phyloP scores from a whole-genome alignment of 2,113 vertebrate genomes.

The Porphyrio hochstetteri region DNA sequence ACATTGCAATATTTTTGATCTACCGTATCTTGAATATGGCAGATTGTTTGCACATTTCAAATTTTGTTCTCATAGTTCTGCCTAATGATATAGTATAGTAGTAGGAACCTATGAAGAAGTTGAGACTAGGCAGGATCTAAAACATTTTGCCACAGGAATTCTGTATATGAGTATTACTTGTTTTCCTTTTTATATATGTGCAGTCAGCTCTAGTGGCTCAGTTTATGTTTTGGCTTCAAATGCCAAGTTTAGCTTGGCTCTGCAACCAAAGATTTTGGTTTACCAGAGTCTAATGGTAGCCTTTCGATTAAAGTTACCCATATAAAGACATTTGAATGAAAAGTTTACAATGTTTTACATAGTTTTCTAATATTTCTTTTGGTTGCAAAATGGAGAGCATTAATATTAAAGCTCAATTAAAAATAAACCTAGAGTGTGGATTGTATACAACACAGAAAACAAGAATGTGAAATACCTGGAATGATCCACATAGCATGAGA shows the following conservation, averaged over 20 bases:
- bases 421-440: not conserved
- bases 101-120: not conserved
- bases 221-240: constrained; percentile 29
- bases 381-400: not conserved
- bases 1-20: not conserved
- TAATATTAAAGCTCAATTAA: not conserved
- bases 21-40: not conserved
- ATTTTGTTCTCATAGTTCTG: not conserved
- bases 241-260: constrained; percentile 49
- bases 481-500: not conserved
- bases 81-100: not conserved
- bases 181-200: constrained; percentile 39
- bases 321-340: constrained; percentile 26
- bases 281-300: constrained; percentile 42
- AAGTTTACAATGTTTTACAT: constrained; percentile 16
- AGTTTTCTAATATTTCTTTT: constrained; percentile 2
- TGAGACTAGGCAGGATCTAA: constrained; percentile 21
- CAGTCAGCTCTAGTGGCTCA: constrained; percentile 37
- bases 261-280: constrained; percentile 24
- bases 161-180: not conserved
- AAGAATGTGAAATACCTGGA: not conserved
- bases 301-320: constrained; percentile 29
- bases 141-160: constrained; percentile 32
- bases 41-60: not conserved
- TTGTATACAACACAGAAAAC: not conserved